Evolutionary conservation across 2,888 invertebrate genomes (phyloP).

Genomic region (Watsonalla binaria): DNA sequence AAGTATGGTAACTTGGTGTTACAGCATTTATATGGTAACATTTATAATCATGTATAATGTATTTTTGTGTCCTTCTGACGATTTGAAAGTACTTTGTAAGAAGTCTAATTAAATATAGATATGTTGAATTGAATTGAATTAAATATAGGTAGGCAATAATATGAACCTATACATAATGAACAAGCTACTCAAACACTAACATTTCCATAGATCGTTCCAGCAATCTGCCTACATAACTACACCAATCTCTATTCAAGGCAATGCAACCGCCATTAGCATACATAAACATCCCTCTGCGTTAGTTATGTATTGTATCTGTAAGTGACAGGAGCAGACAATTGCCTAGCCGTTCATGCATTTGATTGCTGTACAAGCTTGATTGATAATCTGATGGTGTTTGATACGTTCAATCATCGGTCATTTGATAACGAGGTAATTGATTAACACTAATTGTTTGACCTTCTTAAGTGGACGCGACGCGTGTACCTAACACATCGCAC

Average conservation of each 20-base stretch:
- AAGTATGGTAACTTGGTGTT: too few species aligned
- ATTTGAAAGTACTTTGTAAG: too few species aligned
- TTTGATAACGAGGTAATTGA: constrained; percentile 5
- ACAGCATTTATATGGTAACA: too few species aligned
- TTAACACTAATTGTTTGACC: not conserved
- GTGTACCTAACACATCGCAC: too few species aligned
- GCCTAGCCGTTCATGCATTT: constrained; percentile 35
- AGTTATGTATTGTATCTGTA: constrained; percentile 8
- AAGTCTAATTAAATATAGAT: too few species aligned
- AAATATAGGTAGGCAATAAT: too few species aligned
- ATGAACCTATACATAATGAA: not conserved
- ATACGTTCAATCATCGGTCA: constrained; percentile 5
- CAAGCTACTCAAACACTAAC: not conserved
- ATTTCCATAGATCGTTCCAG: not conserved
- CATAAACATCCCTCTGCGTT: constrained; percentile 19
- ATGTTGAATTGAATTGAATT: too few species aligned
- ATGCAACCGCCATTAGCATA: constrained; percentile 33
- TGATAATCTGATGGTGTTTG: constrained; percentile 35
- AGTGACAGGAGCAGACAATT: constrained; percentile 40
- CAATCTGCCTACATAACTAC: constrained; percentile 5
- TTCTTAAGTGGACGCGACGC: too few species aligned
- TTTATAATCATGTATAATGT: too few species aligned
- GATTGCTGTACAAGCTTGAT: constrained; percentile 52
- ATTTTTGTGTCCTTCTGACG: too few species aligned
- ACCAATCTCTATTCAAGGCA: constrained; percentile 45